Evolutionary conservation across 1,140 invertebrate genomes (phyloP).

Genomic region (Drosophila nigrodunni): DNA sequence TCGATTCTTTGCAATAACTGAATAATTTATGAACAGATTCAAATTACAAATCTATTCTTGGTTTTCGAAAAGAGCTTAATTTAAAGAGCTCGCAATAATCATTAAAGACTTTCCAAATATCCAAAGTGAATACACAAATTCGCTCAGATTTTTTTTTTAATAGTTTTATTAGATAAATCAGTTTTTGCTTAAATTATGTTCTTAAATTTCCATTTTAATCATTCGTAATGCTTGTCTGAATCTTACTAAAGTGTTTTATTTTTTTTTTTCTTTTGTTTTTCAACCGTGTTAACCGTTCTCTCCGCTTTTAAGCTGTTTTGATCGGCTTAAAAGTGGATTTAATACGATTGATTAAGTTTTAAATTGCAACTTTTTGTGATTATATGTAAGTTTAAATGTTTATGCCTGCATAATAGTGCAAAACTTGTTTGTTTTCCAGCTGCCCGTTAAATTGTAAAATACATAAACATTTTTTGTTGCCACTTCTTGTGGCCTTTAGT

Average conservation of each 20-base stretch:
- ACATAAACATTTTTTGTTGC: constrained; percentile 34
- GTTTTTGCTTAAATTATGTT: constrained; percentile 64
- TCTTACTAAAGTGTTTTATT: constrained; percentile 45
- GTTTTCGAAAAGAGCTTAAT: background rate
- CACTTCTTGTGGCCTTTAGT: constrained; percentile 49
- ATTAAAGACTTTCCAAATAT: background rate
- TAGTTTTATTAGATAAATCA: constrained; percentile 75
- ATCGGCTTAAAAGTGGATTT: constrained; percentile 30
- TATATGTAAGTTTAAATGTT: constrained; percentile 1
- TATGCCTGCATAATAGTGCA: constrained; percentile 25
- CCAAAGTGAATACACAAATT: constrained; percentile 5
- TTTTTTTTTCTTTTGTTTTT: constrained; percentile 34
- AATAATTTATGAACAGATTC: background rate
- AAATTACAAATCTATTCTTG: background rate
- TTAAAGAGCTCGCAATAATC: no score
- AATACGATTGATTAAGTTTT: constrained; percentile 17
- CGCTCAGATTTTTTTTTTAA: constrained; percentile 33
- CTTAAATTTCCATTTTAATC: constrained; percentile 56
- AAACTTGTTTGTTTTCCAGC: constrained; percentile 12
- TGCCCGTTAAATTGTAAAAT: constrained; percentile 41
- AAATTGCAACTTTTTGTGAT: constrained; percentile 22
- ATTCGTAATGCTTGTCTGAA: constrained; percentile 61
- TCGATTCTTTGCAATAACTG: background rate
- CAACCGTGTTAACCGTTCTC: constrained; percentile 9
- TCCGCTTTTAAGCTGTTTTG: constrained; percentile 2